Base-by-base conservation (phyloP, 2,797 vertebrate genomes). In the Babyrousa celebensis region DNA sequence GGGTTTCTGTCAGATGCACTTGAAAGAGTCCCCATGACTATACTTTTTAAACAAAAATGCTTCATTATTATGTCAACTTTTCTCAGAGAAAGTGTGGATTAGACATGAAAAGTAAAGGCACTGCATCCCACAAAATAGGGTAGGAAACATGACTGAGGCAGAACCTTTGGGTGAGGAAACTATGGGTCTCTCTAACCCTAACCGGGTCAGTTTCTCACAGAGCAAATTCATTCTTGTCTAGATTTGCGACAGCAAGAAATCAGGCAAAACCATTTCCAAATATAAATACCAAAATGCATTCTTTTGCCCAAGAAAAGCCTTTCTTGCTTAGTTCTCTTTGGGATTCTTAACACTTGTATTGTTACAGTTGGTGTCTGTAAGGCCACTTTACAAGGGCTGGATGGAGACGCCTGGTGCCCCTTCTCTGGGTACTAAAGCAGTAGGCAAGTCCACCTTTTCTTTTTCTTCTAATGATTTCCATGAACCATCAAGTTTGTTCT, bases 231-330 rank as follows among this genome's bases (percentile, higher is more conserved):
- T 86, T 95, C 60, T 85, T 86, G 5, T 43, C 74, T 85, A 65
- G 71, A 68, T 29, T 56, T 27, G 18, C 9, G 43, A 6, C 43
- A 48, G 43, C 63, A 75, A 87, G 65, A 72, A 77, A 72, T 62
- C 70, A 40, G 52, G 56, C 70, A 92, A 94, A 85, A 25, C 25
- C n/a, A 60, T 91, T 91, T 85, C 25, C 72, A 94, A 65, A 65
- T 82, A 12, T 95, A 71, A 89, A 89, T 60, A 85, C 21, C 68
- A 79, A 92, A 75, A 36, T 54, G 14, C 29, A 23, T 70, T 79
- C 67, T 58, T 90, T 94, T 43, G 48, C 36, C 29, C 74, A 54
- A 36, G 40, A 36, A 54, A 48, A 29, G 16, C 3, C 65, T 48
- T 89, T 92, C 77, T 25, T 6, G 32, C 36, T 40, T 70, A 58